phyloP scores from a whole-genome alignment of 2,113 vertebrate species.

The Gadus macrocephalus region DNA sequence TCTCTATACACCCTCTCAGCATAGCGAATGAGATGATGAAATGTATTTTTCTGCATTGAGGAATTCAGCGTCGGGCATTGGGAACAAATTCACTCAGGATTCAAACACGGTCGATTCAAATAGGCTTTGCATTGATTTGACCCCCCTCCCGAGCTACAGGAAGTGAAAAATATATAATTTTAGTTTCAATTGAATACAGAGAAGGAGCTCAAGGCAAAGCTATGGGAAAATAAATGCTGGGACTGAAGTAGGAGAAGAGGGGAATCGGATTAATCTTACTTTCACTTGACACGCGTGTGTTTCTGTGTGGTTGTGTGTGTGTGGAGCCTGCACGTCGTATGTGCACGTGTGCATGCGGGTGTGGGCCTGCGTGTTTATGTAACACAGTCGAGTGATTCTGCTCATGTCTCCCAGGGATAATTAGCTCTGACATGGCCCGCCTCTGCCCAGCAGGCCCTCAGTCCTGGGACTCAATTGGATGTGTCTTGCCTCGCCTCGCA shows the following conservation, averaged over 20 bases:
- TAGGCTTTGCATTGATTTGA: conserved; percentile 49
- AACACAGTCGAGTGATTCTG: conserved; percentile 56
- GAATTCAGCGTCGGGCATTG: conserved; percentile 29
- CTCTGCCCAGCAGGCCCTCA: conserved; percentile 36
- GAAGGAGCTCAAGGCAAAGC: conserved; percentile 34
- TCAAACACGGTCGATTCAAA: conserved; percentile 33
- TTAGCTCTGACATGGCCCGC: conserved; percentile 53
- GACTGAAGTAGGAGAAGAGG: conserved; percentile 23
- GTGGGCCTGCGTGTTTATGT: background rate
- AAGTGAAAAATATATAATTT: conserved; percentile 22
- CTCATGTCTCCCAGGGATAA: conserved; percentile 59
- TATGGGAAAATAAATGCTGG: conserved; percentile 44
- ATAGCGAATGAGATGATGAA: conserved; percentile 50
- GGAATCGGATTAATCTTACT: conserved; percentile 42
- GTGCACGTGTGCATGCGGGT: no score
- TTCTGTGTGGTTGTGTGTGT: background rate
- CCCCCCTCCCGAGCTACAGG: background rate
- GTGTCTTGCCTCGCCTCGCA: conserved; percentile 27
- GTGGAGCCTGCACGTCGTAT: no score
- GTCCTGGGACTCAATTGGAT: conserved; percentile 38
- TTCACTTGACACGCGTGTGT: background rate
- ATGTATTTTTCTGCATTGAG: conserved; percentile 36
- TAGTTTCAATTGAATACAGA: conserved; percentile 48
- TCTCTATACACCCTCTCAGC: conserved; percentile 2
- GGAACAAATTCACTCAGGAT: conserved; percentile 9